Conservation (phyloP, 2,113 vertebrate species). For the Hyaena hyaena region DNA sequence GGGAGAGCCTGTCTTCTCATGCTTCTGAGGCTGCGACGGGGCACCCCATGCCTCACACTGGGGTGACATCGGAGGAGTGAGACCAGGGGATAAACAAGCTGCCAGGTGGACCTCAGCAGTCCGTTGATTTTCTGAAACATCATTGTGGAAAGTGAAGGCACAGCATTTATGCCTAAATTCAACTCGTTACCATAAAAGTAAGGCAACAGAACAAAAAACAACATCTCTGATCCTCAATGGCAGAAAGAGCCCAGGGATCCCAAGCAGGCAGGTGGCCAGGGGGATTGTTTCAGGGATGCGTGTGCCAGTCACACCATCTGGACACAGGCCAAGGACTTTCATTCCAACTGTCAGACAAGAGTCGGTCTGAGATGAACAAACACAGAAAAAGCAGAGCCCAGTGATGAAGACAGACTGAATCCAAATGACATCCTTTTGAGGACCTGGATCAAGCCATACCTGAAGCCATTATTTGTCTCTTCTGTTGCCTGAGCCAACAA, state of each 20-base stretch:
- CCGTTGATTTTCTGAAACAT: not conserved
- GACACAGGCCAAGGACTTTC: not conserved
- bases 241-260: not conserved
- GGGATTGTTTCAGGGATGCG: not conserved
- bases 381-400: not conserved
- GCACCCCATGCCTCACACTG: not conserved
- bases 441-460: not conserved
- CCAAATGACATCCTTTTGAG: accelerated
- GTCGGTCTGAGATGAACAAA: not conserved
- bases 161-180: not conserved
- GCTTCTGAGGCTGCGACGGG: not conserved
- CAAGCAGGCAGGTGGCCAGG: not conserved
- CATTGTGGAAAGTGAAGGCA: not conserved
- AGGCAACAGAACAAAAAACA: not conserved
- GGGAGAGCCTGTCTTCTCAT: too few species aligned
- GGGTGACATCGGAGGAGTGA: not conserved
- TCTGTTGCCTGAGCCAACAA: not conserved
- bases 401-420: not conserved
- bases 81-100: too few species aligned
- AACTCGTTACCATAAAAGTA: not conserved
- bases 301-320: not conserved
- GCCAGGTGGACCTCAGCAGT: not conserved
- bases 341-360: not conserved
- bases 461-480: not conserved
- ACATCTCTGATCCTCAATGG: not conserved